Conservation (phyloP, 2,888 invertebrate genomes). For the Tetragnatha montana region DNA sequence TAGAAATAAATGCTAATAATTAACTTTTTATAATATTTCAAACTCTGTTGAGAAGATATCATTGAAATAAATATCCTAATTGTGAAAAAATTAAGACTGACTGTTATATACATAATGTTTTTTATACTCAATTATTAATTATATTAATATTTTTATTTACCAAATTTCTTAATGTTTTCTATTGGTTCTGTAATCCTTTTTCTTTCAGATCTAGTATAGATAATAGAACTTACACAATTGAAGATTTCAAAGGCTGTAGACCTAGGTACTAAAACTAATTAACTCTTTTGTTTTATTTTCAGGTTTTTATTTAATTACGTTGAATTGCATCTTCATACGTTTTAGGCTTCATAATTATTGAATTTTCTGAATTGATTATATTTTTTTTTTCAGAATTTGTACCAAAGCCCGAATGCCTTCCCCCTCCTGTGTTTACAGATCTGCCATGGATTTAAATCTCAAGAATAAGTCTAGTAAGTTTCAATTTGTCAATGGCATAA, state of each 20-base stretch:
- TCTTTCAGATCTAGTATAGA: conserved; percentile 39
- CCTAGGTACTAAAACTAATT: conserved; percentile 31
- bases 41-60: too few species aligned
- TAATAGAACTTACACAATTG: conserved; percentile 55
- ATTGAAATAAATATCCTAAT: too few species aligned
- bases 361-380: too few species aligned
- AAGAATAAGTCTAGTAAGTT: conserved; percentile 62
- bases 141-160: too few species aligned
- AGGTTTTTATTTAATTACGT: neutral
- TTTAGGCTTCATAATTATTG: too few species aligned
- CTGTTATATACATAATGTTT: too few species aligned
- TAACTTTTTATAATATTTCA: too few species aligned
- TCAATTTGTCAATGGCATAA: neutral
- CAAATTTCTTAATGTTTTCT: too few species aligned
- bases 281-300: neutral
- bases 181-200: neutral
- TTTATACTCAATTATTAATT: too few species aligned
- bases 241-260: conserved; percentile 39
- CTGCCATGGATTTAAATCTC: conserved; percentile 16
- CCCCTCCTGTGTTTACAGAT: conserved; percentile 47
- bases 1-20: too few species aligned
- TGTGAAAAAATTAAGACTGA: too few species aligned
- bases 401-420: conserved; percentile 36
- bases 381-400: neutral
- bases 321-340: neutral